These are phyloP conservation scores for Alouatta palliata DNA, from an alignment of 2,113 vertebrate species.

Conservation along the genomic window DNA sequence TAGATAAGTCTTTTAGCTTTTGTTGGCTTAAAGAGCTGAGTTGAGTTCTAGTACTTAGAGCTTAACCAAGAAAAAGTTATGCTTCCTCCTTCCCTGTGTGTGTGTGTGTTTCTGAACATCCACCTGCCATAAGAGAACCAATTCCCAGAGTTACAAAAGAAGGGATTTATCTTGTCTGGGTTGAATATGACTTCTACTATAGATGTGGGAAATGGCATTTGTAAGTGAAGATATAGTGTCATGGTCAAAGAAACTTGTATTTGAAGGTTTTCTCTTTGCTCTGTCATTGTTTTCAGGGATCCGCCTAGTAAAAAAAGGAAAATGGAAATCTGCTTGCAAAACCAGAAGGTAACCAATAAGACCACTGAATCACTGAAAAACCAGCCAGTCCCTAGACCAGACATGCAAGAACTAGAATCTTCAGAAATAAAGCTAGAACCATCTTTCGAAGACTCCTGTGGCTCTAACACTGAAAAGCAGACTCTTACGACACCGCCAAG, in stretches of 20 bases:
- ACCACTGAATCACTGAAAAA: slow-evolving; percentile 80
- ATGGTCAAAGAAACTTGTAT: background rate
- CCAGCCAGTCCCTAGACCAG: slow-evolving; percentile 57
- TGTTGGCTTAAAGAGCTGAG: background rate
- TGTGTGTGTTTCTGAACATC: background rate
- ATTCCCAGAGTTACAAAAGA: background rate
- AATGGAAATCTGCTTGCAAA: slow-evolving; percentile 88
- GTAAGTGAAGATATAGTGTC: background rate
- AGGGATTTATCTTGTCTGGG: background rate
- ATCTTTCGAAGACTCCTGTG: slow-evolving; percentile 82
- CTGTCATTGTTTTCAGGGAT: slow-evolving; percentile 87
- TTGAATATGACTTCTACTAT: background rate
- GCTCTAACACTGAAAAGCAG: slow-evolving; percentile 80
- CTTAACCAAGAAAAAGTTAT: background rate
- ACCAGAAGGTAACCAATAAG: slow-evolving; percentile 80
- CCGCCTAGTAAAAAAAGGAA: slow-evolving; percentile 97
- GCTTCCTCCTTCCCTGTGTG: background rate
- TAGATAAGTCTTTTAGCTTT: background rate
- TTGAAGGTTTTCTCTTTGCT: background rate
- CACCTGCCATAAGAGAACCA: background rate
- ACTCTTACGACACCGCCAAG: slow-evolving; percentile 79
- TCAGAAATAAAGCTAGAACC: slow-evolving; percentile 82
- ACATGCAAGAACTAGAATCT: slow-evolving; percentile 80
- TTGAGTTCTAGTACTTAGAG: slow-evolving; percentile 5
- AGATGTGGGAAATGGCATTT: background rate